A percentile compares a stretch with the other conserved stretches of the same genome.
Conservation (phyloP, 1,140 invertebrate genomes). For the Diabrotica undecimpunctata region DNA sequence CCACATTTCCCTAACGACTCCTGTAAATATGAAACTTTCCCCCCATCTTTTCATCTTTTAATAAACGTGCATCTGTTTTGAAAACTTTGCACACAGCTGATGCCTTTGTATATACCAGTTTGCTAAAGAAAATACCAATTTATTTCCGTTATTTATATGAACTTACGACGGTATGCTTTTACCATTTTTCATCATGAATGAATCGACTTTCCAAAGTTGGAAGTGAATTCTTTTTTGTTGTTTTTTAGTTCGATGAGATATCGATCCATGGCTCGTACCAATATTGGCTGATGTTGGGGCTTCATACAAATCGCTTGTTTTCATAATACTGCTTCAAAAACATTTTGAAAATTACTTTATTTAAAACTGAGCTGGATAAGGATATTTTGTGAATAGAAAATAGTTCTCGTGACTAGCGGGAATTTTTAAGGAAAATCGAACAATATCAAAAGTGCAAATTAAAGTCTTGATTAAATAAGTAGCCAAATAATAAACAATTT, state of each 20-base stretch:
- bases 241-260: slow-evolving; percentile 10
- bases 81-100: background rate
- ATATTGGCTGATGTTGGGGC: slow-evolving; percentile 5
- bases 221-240: slow-evolving; percentile 16
- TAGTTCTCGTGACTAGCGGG: too few relatives aligned
- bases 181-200: slow-evolving; percentile 25
- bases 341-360: background rate
- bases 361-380: background rate
- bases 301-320: background rate
- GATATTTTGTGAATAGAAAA: background rate
- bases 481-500: too few relatives aligned
- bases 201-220: slow-evolving; percentile 9
- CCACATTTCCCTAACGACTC: too few relatives aligned
- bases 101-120: background rate
- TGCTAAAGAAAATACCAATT: background rate
- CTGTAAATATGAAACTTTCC: too few relatives aligned
- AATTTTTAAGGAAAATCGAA: too few relatives aligned
- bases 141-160: slow-evolving; percentile 20
- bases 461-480: too few relatives aligned
- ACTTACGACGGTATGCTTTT: slow-evolving; percentile 33
- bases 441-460: too few relatives aligned
- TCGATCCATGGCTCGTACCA: slow-evolving; percentile 7
- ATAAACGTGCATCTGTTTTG: too few relatives aligned
- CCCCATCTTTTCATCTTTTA: too few relatives aligned
- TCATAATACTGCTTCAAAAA: background rate